Evolutionary conservation across 2,888 invertebrate genomes (phyloP).

Genomic region (Drepana falcataria): DNA sequence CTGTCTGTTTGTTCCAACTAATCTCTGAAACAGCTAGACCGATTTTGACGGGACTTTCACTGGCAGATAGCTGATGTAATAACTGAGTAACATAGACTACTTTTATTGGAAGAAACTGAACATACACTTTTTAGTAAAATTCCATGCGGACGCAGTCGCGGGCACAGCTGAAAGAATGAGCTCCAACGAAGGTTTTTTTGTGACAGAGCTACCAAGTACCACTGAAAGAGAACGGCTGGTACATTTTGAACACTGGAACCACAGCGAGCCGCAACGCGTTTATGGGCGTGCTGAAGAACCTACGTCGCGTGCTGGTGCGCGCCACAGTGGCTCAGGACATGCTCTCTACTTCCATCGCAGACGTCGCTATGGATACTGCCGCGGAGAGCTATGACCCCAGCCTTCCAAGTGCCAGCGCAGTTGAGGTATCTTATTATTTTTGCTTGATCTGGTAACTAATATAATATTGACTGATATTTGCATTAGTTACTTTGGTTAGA

Average conservation of each 20-base stretch:
- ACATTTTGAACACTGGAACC: slow-evolving; percentile 35
- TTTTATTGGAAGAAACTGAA: slow-evolving; percentile 32
- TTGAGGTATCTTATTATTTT: slow-evolving; percentile 80
- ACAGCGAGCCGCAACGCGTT: slow-evolving; percentile 86
- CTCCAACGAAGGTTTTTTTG: no score
- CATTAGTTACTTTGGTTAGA: no score
- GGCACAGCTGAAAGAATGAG: no score
- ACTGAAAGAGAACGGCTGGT: slow-evolving; percentile 83
- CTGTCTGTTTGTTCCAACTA: no score
- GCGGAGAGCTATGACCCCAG: slow-evolving; percentile 80
- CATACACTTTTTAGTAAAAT: not conserved
- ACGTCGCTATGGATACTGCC: slow-evolving; percentile 92
- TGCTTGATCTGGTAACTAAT: no score
- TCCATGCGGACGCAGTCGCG: no score
- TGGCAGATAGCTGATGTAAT: no score
- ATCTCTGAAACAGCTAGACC: no score
- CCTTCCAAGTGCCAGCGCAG: slow-evolving; percentile 82
- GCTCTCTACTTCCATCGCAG: slow-evolving; percentile 84
- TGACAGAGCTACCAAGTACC: slow-evolving; percentile 80
- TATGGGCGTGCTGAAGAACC: slow-evolving; percentile 88
- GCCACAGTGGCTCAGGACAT: slow-evolving; percentile 83
- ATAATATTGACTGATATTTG: no score
- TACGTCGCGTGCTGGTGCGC: slow-evolving; percentile 90
- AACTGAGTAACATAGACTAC: no score
- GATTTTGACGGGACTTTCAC: no score